phyloP scores from a whole-genome alignment of 2,888 invertebrate species.

The Cheiracanthium punctorium region DNA sequence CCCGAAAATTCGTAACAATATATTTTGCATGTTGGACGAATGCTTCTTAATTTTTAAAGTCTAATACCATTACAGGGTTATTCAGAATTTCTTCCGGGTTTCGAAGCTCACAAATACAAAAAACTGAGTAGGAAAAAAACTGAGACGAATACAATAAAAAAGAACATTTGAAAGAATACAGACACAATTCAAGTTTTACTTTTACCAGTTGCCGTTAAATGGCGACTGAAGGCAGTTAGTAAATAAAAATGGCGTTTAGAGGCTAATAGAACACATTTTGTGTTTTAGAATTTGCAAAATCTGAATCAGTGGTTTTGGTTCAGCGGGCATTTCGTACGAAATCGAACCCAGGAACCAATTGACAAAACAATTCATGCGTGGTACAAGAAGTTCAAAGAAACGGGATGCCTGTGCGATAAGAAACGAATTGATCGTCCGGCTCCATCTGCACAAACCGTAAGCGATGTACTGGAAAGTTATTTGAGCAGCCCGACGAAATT shows the following conservation, averaged over 20 bases:
- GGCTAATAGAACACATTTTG: background rate
- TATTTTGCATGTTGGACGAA: too few relatives aligned
- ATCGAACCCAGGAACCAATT: background rate
- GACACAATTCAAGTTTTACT: too few relatives aligned
- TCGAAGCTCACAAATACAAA: too few relatives aligned
- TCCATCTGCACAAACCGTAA: background rate
- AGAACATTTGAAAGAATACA: too few relatives aligned
- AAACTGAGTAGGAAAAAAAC: too few relatives aligned
- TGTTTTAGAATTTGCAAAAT: background rate
- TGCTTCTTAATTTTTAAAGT: too few relatives aligned
- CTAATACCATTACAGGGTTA: too few relatives aligned
- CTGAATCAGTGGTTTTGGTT: background rate
- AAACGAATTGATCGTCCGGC: background rate
- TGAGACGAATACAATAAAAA: too few relatives aligned
- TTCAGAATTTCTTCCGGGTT: too few relatives aligned
- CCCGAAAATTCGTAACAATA: too few relatives aligned
- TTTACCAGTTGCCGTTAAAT: too few relatives aligned
- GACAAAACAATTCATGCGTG: background rate
- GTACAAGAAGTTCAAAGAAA: conserved; percentile 29
- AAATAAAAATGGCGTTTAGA: background rate
- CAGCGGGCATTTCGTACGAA: background rate
- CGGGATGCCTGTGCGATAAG: conserved; percentile 20
- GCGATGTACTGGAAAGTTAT: background rate
- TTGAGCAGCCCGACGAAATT: background rate
- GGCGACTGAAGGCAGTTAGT: background rate